A percentile compares a stretch with the other conserved stretches of the same genome.
Conservation (phyloP, 2,113 vertebrate species). For the Geococcyx californianus region DNA sequence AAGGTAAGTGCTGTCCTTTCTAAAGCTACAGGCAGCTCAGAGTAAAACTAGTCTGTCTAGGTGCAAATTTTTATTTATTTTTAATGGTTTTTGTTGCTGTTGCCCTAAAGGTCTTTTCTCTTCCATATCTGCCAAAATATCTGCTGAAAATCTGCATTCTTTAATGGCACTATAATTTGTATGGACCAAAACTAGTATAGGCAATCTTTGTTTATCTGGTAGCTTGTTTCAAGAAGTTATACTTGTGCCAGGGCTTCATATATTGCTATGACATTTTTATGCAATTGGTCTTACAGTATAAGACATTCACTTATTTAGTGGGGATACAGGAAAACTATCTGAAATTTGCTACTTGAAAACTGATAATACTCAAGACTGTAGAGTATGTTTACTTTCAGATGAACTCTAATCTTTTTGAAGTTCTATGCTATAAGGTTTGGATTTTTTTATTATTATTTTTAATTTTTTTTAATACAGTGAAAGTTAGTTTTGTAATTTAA, state of each 20-base stretch:
- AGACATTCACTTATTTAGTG: neutral
- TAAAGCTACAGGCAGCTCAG: neutral
- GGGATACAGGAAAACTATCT: neutral
- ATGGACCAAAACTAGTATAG: neutral
- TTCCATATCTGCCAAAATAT: neutral
- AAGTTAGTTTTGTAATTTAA: neutral
- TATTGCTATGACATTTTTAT: neutral
- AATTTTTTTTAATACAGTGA: neutral
- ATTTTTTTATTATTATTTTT: neutral
- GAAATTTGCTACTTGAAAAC: neutral
- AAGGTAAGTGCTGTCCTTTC: neutral
- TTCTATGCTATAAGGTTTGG: neutral
- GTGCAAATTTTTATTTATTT: neutral
- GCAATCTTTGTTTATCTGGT: neutral
- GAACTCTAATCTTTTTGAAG: neutral
- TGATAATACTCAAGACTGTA: neutral
- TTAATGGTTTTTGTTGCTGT: no score
- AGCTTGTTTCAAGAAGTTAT: neutral
- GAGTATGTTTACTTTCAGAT: neutral
- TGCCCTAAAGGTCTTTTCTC: neutral
- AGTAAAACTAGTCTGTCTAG: neutral
- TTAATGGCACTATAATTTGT: neutral
- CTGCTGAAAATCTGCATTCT: neutral
- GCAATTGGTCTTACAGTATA: neutral
- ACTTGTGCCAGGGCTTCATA: neutral